These are phyloP conservation scores for Drosophila pruinosa DNA, from an alignment of 1,140 invertebrate genomes.

Conservation along the genomic window DNA sequence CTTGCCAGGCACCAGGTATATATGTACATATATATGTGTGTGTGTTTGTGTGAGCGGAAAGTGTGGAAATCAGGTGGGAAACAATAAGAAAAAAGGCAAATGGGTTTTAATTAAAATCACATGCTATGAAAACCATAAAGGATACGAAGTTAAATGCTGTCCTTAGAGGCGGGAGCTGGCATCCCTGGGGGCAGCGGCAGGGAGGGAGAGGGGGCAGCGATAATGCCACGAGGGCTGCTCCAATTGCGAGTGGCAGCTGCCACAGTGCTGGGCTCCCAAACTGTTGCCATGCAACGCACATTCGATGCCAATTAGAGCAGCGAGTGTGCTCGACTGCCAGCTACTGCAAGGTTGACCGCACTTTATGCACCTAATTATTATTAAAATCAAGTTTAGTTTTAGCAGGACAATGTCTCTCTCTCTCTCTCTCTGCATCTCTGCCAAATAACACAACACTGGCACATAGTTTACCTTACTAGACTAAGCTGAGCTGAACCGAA, in stretches of 20 bases:
- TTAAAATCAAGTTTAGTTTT: too few relatives aligned
- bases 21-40: neutral
- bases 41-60: neutral
- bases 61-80: constrained; percentile 7
- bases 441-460: too few relatives aligned
- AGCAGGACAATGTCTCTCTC: too few relatives aligned
- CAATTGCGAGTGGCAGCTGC: constrained; percentile 7
- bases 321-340: neutral
- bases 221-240: constrained; percentile 1
- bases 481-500: too few relatives aligned
- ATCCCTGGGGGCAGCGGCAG: neutral
- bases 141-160: constrained; percentile 25
- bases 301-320: too few relatives aligned
- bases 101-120: constrained; percentile 66
- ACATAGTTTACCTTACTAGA: too few relatives aligned
- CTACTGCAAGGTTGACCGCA: too few relatives aligned
- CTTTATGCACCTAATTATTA: too few relatives aligned
- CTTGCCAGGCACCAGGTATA: neutral
- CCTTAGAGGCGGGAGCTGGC: too few relatives aligned
- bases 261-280: neutral
- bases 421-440: too few relatives aligned
- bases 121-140: constrained; percentile 41
- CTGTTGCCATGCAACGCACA: neutral
- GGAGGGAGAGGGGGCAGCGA: neutral
- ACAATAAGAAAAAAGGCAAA: constrained; percentile 17